Evolutionary conservation across 30 jellyfish, hydroid and myxozoan genomes (phyloP).

Genomic region (Aurelia sp.): DNA sequence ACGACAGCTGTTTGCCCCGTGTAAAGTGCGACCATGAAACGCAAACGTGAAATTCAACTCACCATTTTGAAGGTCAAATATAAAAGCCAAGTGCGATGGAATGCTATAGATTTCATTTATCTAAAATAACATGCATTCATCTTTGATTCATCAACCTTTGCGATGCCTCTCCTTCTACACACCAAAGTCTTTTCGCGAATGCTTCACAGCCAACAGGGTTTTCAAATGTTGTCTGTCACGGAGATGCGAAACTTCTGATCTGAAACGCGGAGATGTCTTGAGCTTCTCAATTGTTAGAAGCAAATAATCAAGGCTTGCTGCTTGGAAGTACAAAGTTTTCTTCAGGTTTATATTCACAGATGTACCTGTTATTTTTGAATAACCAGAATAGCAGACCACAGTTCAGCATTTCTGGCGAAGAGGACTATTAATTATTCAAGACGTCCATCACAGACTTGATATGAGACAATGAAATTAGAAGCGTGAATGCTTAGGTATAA

Average conservation of each 20-base stretch:
- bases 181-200: no score
- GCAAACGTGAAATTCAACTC: not conserved
- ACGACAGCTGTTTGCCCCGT: not conserved
- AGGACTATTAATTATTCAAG: conserved; percentile 42
- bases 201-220: not conserved
- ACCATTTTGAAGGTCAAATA: not conserved
- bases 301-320: not conserved
- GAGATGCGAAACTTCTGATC: not conserved
- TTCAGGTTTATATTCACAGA: not conserved
- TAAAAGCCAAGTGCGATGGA: not conserved
- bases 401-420: conserved; percentile 34
- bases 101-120: not conserved
- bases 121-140: not conserved
- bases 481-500: conserved; percentile 28
- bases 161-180: no score
- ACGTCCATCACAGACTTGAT: conserved; percentile 57
- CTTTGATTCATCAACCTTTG: not conserved
- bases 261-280: not conserved
- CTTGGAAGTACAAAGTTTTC: not conserved
- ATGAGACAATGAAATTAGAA: conserved; percentile 45
- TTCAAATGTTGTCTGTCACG: not conserved
- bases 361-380: conserved; percentile 49
- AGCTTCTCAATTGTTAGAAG: not conserved
- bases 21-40: not conserved
- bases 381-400: conserved; percentile 28